Evolutionary conservation across 2,113 vertebrate genomes (phyloP).

Genomic region (Ageneiosus marmoratus): DNA sequence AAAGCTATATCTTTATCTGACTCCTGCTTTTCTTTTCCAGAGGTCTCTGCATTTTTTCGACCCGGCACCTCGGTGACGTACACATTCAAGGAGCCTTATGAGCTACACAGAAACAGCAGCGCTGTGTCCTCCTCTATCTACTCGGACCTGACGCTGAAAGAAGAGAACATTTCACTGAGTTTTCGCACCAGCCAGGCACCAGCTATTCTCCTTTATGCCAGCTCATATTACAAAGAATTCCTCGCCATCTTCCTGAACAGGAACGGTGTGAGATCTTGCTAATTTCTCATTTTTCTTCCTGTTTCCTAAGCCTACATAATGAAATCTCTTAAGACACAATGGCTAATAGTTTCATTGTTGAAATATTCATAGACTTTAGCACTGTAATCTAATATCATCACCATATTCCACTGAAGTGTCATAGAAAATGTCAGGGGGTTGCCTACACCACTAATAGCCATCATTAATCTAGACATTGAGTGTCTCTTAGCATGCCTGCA

Average conservation of each 20-base stretch:
- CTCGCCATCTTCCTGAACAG: conserved; percentile 82
- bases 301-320: conserved; percentile 48
- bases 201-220: conserved; percentile 81
- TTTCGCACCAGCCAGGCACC: conserved; percentile 84
- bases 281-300: conserved; percentile 30
- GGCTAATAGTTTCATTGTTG: conserved; percentile 22
- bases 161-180: conserved; percentile 79
- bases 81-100: conserved; percentile 85
- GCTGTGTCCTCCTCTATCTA: conserved; percentile 81
- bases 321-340: conserved; percentile 53
- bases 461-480: not conserved
- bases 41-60: conserved; percentile 86
- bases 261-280: conserved; percentile 77
- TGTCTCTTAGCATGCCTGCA: not conserved
- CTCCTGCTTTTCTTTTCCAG: conserved; percentile 69
- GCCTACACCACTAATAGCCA: not conserved
- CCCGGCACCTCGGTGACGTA: conserved; percentile 81
- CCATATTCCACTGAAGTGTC: conserved; percentile 37
- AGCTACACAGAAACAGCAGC: conserved; percentile 80
- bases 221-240: conserved; percentile 83
- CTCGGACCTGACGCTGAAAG: conserved; percentile 78
- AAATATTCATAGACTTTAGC: not conserved
- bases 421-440: not conserved
- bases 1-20: not conserved
- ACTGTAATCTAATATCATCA: conserved; percentile 10